Evolutionary conservation across 2,888 invertebrate species (phyloP).

Genomic region (Crepidodera aurea): DNA sequence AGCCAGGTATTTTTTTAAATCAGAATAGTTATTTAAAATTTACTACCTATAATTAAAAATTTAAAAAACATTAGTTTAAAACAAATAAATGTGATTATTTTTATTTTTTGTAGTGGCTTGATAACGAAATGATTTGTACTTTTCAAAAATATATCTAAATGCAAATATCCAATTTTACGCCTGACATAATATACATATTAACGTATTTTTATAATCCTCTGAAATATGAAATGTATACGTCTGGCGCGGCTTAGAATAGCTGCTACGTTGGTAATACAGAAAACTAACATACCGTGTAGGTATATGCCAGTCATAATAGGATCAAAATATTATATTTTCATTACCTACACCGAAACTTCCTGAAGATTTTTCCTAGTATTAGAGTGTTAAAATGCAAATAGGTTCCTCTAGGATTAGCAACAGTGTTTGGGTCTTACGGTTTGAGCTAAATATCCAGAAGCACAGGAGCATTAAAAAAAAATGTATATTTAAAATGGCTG

Average conservation of each 20-base stretch:
- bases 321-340: conserved; percentile 1
- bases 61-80: no score
- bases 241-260: neutral
- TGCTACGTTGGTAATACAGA: neutral
- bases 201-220: neutral
- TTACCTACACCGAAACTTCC: neutral
- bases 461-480: no score
- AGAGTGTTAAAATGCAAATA: neutral
- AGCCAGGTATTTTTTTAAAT: no score
- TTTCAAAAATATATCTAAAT: no score
- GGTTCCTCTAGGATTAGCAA: neutral
- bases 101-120: no score
- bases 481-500: no score
- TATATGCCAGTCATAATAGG: neutral
- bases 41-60: no score
- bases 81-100: no score
- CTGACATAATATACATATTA: neutral
- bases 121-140: no score
- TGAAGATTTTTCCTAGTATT: neutral
- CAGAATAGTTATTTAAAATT: no score
- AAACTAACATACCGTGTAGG: conserved; percentile 2
- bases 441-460: no score
- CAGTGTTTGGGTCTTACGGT: no score
- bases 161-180: neutral
- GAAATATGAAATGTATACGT: neutral